A percentile compares a stretch with the other conserved stretches of the same genome.
Conservation (phyloP, 2,113 vertebrate species). For the Istiophorus platypterus region DNA sequence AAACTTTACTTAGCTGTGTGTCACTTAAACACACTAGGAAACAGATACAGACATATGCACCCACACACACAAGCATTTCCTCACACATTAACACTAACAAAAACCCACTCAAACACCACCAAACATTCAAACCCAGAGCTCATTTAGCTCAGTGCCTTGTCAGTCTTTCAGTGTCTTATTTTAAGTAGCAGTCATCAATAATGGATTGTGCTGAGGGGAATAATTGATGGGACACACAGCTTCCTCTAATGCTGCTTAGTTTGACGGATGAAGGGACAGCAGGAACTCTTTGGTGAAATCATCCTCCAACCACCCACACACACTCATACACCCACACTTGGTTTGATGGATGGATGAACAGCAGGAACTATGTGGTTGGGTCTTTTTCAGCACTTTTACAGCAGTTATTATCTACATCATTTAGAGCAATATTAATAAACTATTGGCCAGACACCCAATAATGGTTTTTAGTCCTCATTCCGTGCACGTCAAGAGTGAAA, state of each 20-base stretch:
- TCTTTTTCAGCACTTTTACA: slow-evolving; percentile 54
- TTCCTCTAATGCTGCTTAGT: slow-evolving; percentile 81
- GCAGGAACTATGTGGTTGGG: slow-evolving; percentile 55
- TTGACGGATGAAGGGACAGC: slow-evolving; percentile 77
- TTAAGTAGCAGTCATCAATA: slow-evolving; percentile 80
- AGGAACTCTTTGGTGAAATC: slow-evolving; percentile 67
- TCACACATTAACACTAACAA: slow-evolving; percentile 4
- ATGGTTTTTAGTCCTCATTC: slow-evolving; percentile 11
- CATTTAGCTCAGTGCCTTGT: slow-evolving; percentile 71
- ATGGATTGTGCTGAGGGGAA: slow-evolving; percentile 76
- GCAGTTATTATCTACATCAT: slow-evolving; percentile 50
- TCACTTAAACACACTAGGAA: slow-evolving; percentile 31
- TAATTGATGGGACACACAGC: slow-evolving; percentile 81
- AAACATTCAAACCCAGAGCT: slow-evolving; percentile 50
- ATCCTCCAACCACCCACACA: slow-evolving; percentile 54
- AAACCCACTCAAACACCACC: slow-evolving; percentile 5
- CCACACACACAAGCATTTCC: neutral
- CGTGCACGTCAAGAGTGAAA: slow-evolving; percentile 19
- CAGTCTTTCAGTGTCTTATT: slow-evolving; percentile 78
- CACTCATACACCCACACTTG: slow-evolving; percentile 60
- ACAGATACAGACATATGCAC: neutral
- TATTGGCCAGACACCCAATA: slow-evolving; percentile 28
- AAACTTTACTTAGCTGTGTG: slow-evolving; percentile 40
- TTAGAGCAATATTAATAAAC: slow-evolving; percentile 48
- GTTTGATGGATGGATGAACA: slow-evolving; percentile 73